phyloP scores from a whole-genome alignment of 1,140 invertebrate genomes.

The Camponotus pennsylvanicus region DNA sequence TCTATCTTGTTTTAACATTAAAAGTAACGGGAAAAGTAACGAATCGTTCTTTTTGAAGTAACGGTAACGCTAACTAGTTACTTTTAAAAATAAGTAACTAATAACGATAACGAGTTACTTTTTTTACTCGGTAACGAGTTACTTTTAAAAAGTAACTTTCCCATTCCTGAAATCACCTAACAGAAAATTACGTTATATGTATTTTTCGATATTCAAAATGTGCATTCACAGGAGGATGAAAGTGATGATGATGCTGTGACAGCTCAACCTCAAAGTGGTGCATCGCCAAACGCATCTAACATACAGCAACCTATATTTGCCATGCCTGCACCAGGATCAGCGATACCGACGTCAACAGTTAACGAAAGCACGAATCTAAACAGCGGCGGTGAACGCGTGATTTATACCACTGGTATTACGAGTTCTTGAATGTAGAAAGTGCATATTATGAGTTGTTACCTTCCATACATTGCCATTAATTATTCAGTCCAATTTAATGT shows the following conservation, averaged over 20 bases:
- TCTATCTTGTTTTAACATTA: too few species aligned
- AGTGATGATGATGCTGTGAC: conserved; percentile 85
- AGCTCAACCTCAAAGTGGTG: conserved; percentile 80
- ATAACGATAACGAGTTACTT: too few species aligned
- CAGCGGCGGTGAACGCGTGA: conserved; percentile 80
- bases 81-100: too few species aligned
- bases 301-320: conserved; percentile 80
- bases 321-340: conserved; percentile 82
- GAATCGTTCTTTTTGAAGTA: too few species aligned
- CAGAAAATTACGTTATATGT: background rate
- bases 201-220: conserved; percentile 26
- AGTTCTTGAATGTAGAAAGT: conserved; percentile 70
- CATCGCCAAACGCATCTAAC: conserved; percentile 73
- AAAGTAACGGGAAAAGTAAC: too few species aligned
- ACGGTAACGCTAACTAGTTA: too few species aligned
- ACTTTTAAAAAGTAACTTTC: too few species aligned
- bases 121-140: too few species aligned
- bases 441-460: conserved; percentile 37
- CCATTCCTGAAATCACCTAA: background rate
- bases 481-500: background rate
- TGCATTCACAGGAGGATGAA: conserved; percentile 82
- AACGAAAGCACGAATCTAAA: conserved; percentile 85
- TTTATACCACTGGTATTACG: conserved; percentile 83
- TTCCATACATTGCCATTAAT: conserved; percentile 46
- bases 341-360: conserved; percentile 68